Percentiles rank a stretch among this genome's conserved stretches.
Evolutionary conservation across 2,888 invertebrate genomes (phyloP).

Genomic region (Epistrophella euchroma): DNA sequence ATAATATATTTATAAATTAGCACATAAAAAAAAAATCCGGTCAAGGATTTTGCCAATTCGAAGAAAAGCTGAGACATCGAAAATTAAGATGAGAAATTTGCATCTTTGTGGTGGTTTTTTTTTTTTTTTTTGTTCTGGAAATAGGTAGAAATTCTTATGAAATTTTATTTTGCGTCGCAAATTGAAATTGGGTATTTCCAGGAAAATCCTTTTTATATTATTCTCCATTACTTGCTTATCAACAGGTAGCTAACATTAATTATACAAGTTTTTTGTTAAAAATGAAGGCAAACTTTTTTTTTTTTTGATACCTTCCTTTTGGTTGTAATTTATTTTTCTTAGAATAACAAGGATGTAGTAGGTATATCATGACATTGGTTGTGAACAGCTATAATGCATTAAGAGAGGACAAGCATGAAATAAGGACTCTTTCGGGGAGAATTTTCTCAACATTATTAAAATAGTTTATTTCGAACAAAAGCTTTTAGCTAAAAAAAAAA

Average conservation of each 20-base stretch:
- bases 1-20: not conserved
- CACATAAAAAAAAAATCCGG: conserved; percentile 7
- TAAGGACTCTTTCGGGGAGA: conserved; percentile 6
- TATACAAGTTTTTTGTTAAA: not conserved
- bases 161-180: conserved; percentile 7
- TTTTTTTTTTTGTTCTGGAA: too few relatives aligned
- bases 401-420: conserved; percentile 8
- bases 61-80: conserved; percentile 2
- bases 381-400: conserved; percentile 21
- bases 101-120: not conserved
- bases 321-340: not conserved
- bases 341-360: not conserved
- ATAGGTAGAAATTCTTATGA: not conserved
- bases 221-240: not conserved
- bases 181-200: not conserved
- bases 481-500: conserved; percentile 12
- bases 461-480: conserved; percentile 19
- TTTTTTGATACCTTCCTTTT: not conserved
- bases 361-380: not conserved
- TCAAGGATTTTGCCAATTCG: conserved; percentile 29
- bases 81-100: not conserved
- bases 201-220: not conserved
- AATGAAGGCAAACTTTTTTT: not conserved
- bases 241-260: conserved; percentile 3
- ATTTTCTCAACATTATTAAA: conserved; percentile 4